These are phyloP conservation scores for Guaruba guarouba DNA, from an alignment of 2,113 vertebrate species.

Conservation along the genomic window DNA sequence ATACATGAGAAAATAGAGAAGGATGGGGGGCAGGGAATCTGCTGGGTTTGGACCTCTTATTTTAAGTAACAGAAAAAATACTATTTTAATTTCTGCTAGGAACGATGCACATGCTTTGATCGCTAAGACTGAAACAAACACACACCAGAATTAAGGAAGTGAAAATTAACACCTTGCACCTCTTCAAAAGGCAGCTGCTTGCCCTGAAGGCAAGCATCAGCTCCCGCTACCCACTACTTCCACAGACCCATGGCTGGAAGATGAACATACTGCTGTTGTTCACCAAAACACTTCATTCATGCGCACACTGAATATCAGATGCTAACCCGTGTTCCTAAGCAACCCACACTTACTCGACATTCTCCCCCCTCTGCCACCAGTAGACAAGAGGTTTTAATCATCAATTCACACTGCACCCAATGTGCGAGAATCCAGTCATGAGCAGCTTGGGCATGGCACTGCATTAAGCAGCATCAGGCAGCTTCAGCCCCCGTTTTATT, in stretches of 20 bases:
- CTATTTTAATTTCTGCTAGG: not conserved
- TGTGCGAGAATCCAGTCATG: accelerated
- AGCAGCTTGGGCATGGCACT: not conserved
- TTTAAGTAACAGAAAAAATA: not conserved
- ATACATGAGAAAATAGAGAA: not conserved
- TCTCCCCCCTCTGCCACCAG: not conserved
- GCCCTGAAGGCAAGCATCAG: not conserved
- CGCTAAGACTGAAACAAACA: not conserved
- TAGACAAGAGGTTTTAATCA: not conserved
- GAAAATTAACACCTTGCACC: accelerated
- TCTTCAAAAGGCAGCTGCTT: not conserved
- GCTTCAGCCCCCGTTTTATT: not conserved
- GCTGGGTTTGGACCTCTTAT: not conserved
- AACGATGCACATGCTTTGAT: not conserved
- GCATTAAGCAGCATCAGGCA: not conserved
- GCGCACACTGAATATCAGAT: not conserved
- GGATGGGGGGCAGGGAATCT: not conserved
- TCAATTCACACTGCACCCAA: not conserved
- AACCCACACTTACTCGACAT: not conserved
- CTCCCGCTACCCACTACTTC: not conserved
- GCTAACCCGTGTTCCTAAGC: not conserved
- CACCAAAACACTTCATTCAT: not conserved
- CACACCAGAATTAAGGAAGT: not conserved
- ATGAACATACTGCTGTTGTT: not conserved
- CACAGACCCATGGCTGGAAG: accelerated